A percentile compares a stretch with the other conserved stretches of the same genome.
Evolutionary conservation across 2,888 invertebrate genomes (phyloP).

Genomic region (Cantharis rustica): DNA sequence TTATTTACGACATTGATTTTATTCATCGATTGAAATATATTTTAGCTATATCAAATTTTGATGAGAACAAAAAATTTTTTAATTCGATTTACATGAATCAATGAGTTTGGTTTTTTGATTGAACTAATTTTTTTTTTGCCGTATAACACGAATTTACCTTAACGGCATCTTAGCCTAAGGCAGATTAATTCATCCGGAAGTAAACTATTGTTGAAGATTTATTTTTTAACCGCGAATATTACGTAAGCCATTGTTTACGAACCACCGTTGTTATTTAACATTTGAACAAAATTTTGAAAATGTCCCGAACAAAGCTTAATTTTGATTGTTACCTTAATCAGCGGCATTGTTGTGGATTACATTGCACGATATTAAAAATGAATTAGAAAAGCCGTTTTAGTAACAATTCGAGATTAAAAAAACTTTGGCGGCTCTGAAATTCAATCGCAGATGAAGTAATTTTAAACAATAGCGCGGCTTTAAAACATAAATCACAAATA

Average conservation of each 20-base stretch:
- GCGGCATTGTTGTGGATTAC: neutral
- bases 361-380: neutral
- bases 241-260: neutral
- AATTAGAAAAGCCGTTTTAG: neutral
- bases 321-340: neutral
- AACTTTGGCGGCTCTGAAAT: neutral
- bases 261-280: neutral
- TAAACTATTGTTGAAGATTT: neutral
- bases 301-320: neutral
- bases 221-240: neutral
- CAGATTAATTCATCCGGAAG: neutral
- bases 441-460: neutral
- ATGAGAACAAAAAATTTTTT: too few species aligned
- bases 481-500: neutral
- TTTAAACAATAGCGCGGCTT: neutral
- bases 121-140: neutral
- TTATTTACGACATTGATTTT: neutral
- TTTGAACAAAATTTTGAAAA: neutral
- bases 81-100: too few species aligned
- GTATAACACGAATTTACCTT: neutral
- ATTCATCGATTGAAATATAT: neutral
- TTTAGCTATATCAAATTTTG: too few species aligned
- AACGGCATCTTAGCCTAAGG: neutral
- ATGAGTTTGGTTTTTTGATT: too few species aligned
- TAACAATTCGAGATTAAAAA: neutral